A percentile compares a stretch with the other conserved stretches of the same genome.
Conservation (phyloP, 2,113 vertebrate genomes). For the Ellobius talpinus region DNA sequence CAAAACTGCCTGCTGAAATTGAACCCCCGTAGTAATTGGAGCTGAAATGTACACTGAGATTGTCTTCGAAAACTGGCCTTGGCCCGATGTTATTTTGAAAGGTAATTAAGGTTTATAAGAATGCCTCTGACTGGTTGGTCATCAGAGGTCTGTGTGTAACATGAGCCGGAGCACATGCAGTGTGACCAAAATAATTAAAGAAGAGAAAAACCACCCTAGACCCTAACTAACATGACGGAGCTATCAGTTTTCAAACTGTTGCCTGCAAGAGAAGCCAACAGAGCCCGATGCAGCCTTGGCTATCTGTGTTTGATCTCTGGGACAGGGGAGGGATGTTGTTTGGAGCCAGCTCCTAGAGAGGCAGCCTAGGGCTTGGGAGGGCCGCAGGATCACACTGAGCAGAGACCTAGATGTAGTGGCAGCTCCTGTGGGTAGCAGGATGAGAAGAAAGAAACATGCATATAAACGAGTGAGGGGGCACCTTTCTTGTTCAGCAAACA, state of each 20-base stretch:
- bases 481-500: neutral
- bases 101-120: constrained; percentile 42
- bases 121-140: neutral
- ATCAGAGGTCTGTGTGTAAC: constrained; percentile 30
- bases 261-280: neutral
- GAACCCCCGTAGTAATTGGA: constrained; percentile 56
- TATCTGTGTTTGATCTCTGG: neutral
- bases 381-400: no score
- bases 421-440: neutral
- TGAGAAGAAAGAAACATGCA: neutral
- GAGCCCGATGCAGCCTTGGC: accelerated
- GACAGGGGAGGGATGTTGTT: accelerated
- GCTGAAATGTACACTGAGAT: constrained; percentile 44
- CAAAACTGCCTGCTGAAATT: constrained; percentile 55
- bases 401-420: no score
- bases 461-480: accelerated
- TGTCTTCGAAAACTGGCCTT: neutral
- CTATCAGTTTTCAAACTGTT: neutral
- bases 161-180: constrained; percentile 54
- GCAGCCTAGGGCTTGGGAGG: neutral
- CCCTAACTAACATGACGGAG: neutral
- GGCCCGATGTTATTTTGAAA: neutral
- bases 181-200: constrained; percentile 72
- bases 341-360: neutral
- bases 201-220: constrained; percentile 47